Base-by-base conservation (phyloP, 2,888 invertebrate genomes). In the Trichogramma evanescens region DNA sequence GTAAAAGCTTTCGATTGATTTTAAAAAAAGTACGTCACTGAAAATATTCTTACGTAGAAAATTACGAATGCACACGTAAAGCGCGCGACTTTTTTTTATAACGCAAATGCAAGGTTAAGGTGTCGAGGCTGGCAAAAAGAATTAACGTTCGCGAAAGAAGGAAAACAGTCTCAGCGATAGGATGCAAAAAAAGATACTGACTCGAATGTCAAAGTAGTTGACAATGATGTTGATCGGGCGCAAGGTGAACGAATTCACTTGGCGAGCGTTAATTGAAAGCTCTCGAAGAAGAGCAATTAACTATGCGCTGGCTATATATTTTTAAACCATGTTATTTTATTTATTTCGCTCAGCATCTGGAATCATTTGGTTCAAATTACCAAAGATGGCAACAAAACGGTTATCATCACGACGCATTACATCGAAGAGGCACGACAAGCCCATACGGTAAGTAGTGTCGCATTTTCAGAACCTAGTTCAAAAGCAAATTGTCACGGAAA, bases 391-490 rank as follows among this genome's bases (percentile, higher is more conserved):
- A 89, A 91, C 78, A 95, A 93, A 79, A 95, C 95, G 26, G 95
- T 95, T 68, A 93, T 91, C 67, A 90, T 91, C 64, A 92, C 91
- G 67, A 91, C 95, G 74, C 92, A 96, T 86, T 96, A 96, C 74
- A 95, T 95, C 64, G 95, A 96, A 78, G 95, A 96, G 80, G 95
- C 95, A 26, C 80, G 92, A 68, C 93, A 93, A 80, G 93, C 93
- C 63, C 91, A 93, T 75, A 85, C 89, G 74, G 93, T 93, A 79
- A 85, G 58, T 62, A 53, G 43, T 55, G 50, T 55, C 41, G 10
- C 13, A 50, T 45, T 49, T 6, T 10, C n/a, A 48, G 5, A 46
- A 55, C 26, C 26, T 26, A 26, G 26, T 26, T 26, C 7, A 43
- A 13, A 53, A 53, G n/a, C 26, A 13, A 50, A 1, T 4, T 38